Conservation (phyloP, 2,797 vertebrate genomes). For the Chaenodraco wilsoni region DNA sequence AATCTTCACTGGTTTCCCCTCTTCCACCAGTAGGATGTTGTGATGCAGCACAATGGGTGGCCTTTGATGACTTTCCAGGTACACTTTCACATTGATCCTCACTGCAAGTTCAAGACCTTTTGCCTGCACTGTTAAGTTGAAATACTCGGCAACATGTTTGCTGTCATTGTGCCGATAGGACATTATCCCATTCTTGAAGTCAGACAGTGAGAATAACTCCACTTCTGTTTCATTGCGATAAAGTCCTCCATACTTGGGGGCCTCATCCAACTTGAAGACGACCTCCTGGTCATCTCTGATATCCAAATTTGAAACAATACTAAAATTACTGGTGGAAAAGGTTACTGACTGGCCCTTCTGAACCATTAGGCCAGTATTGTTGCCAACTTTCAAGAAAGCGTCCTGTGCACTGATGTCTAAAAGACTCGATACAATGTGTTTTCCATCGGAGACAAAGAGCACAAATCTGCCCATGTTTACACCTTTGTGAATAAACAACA, state of each 20-base stretch:
- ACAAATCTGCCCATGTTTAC: conserved; percentile 87
- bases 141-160: conserved; percentile 83
- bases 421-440: conserved; percentile 88
- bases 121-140: conserved; percentile 85
- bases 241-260: conserved; percentile 85
- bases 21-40: conserved; percentile 87
- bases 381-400: conserved; percentile 84
- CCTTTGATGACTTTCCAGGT: conserved; percentile 87
- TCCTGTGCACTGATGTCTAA: conserved; percentile 89
- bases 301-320: conserved; percentile 89
- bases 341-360: conserved; percentile 84
- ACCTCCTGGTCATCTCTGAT: conserved; percentile 85
- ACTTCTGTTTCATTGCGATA: conserved; percentile 70
- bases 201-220: conserved; percentile 85
- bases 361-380: conserved; percentile 89
- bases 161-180: conserved; percentile 86
- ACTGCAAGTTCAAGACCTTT: conserved; percentile 76
- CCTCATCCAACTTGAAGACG: conserved; percentile 74
- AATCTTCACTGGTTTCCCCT: conserved; percentile 90
- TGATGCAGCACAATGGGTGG: conserved; percentile 81
- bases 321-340: conserved; percentile 85
- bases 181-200: conserved; percentile 83
- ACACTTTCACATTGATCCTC: conserved; percentile 83
- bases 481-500: conserved; percentile 89
- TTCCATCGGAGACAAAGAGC: conserved; percentile 92